Conservation (phyloP, 2,888 invertebrate species). For the Amiota minor region DNA sequence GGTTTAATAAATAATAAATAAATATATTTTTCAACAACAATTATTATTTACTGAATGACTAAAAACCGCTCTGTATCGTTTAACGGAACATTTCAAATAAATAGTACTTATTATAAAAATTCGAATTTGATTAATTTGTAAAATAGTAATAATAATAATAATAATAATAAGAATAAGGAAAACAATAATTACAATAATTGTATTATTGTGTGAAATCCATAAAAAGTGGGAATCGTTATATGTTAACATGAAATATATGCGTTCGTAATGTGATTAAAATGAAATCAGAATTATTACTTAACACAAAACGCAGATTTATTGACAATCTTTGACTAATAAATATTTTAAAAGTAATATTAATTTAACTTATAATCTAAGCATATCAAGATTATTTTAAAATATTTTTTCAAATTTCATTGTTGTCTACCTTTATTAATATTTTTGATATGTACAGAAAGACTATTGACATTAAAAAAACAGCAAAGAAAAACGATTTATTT, state of each 20-base stretch:
- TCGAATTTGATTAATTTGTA: background rate
- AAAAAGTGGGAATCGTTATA: conserved; percentile 8
- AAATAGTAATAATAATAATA: conserved; percentile 60
- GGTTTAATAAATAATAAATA: conserved; percentile 29
- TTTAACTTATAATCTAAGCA: too few species aligned
- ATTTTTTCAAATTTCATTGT: too few species aligned
- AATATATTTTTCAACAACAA: conserved; percentile 55
- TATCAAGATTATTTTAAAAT: too few species aligned
- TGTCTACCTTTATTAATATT: too few species aligned
- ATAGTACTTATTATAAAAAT: background rate
- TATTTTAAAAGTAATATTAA: too few species aligned
- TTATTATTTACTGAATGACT: conserved; percentile 47
- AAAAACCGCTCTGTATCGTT: conserved; percentile 35
- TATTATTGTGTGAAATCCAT: background rate
- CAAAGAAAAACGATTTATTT: conserved; percentile 5
- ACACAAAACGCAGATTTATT: too few species aligned
- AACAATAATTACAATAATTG: conserved; percentile 8
- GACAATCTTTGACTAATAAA: too few species aligned
- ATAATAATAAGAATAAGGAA: conserved; percentile 46
- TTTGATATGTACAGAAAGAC: too few species aligned
- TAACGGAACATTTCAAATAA: conserved; percentile 30
- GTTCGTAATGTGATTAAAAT: conserved; percentile 4
- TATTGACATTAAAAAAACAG: background rate
- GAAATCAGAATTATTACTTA: conserved; percentile 58
- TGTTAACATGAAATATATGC: too few species aligned